These are phyloP conservation scores for Psilopsiagon aurifrons DNA, from an alignment of 2,113 vertebrate genomes.

Conservation along the genomic window DNA sequence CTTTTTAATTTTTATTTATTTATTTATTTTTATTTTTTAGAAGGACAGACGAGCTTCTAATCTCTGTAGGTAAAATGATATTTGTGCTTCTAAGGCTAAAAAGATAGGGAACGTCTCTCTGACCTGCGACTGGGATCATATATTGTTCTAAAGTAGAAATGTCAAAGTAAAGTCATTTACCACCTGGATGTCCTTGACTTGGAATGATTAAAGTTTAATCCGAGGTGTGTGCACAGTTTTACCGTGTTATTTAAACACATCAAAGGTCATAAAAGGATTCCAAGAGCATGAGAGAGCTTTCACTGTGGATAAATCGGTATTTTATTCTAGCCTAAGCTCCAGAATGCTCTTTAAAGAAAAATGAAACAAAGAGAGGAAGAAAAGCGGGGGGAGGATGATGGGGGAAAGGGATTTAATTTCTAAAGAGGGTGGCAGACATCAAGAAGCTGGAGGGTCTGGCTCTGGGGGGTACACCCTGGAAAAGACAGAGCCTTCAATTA, in stretches of 20 bases:
- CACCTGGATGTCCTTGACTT: conserved; percentile 81
- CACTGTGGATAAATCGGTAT: conserved; percentile 20
- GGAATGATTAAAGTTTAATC: conserved; percentile 83
- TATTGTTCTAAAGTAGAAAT: conserved; percentile 68
- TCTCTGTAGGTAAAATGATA: neutral
- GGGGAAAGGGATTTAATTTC: neutral
- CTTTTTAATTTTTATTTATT: no score
- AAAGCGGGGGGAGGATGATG: fast-evolving
- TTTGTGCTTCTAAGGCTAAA: neutral
- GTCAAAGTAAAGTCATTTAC: conserved; percentile 77
- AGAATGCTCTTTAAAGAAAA: neutral
- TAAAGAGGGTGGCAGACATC: neutral
- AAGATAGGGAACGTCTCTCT: conserved; percentile 7
- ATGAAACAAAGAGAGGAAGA: neutral
- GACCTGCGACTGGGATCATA: conserved; percentile 55
- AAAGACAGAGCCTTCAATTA: neutral
- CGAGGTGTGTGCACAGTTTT: conserved; percentile 75
- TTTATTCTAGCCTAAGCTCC: conserved; percentile 46
- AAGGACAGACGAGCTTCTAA: neutral
- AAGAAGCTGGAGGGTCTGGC: neutral
- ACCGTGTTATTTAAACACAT: conserved; percentile 78
- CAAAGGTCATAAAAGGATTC: conserved; percentile 78
- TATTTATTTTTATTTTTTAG: neutral
- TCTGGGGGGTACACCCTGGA: neutral
- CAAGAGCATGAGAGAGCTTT: conserved; percentile 56